These are phyloP conservation scores for Eleginops maclovinus DNA, from an alignment of 2,113 vertebrate genomes.

Conservation along the genomic window DNA sequence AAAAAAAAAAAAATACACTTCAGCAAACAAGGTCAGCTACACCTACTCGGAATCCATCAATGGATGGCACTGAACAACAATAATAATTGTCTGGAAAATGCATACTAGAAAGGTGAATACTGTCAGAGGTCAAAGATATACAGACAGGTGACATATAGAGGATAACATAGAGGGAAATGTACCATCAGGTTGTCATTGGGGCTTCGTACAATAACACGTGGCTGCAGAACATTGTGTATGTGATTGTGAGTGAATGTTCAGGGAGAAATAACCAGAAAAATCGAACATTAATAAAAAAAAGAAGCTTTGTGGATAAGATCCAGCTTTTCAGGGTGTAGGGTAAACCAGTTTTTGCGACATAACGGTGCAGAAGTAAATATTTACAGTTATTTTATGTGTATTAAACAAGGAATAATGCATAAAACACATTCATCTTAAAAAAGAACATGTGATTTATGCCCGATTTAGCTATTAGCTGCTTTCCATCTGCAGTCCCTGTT, in stretches of 20 bases:
- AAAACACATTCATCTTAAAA: too few relatives aligned
- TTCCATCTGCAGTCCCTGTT: neutral
- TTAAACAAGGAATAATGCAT: too few relatives aligned
- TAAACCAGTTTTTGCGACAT: too few relatives aligned
- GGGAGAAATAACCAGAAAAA: too few relatives aligned
- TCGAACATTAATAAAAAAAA: too few relatives aligned
- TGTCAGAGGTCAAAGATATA: neutral
- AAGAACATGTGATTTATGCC: too few relatives aligned
- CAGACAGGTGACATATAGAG: neutral
- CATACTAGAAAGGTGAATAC: neutral
- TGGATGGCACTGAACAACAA: neutral
- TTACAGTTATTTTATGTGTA: too few relatives aligned
- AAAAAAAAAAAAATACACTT: neutral
- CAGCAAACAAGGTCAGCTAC: neutral
- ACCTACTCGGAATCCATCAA: slow-evolving; percentile 1
- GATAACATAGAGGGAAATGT: neutral
- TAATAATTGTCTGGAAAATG: neutral
- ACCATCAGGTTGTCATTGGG: neutral
- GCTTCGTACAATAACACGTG: neutral
- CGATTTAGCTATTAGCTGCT: too few relatives aligned
- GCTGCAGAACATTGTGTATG: neutral
- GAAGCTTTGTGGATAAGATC: too few relatives aligned
- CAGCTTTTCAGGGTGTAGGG: too few relatives aligned
- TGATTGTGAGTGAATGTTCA: neutral
- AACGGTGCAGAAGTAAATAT: too few relatives aligned